Conservation (phyloP, 1,140 invertebrate species). For the Eriosoma lanigerum region DNA sequence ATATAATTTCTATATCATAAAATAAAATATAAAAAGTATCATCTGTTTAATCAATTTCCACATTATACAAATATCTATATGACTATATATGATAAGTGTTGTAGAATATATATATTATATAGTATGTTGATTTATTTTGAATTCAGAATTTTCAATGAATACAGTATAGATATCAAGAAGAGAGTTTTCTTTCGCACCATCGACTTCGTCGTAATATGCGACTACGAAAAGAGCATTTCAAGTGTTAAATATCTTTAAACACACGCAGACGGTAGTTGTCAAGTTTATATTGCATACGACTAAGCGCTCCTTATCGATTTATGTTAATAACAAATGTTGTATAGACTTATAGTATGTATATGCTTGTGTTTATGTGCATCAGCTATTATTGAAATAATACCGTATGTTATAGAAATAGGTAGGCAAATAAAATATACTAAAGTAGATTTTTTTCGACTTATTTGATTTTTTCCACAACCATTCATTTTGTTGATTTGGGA, state of each 20-base stretch:
- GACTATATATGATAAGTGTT: too few species aligned
- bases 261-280: constrained; percentile 31
- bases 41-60: constrained; percentile 11
- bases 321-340: constrained; percentile 20
- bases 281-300: constrained; percentile 39
- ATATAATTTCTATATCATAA: background rate
- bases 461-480: background rate
- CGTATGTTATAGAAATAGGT: background rate
- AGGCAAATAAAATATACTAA: background rate
- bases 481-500: background rate
- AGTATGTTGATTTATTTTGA: constrained; percentile 39
- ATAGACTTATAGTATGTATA: too few species aligned
- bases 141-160: constrained; percentile 29
- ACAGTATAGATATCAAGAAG: background rate
- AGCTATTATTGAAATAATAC: constrained; percentile 4
- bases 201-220: constrained; percentile 30
- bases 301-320: constrained; percentile 38
- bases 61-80: too few species aligned
- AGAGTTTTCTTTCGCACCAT: constrained; percentile 39
- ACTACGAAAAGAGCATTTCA: constrained; percentile 34
- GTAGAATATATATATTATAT: too few species aligned
- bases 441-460: background rate
- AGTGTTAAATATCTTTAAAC: constrained; percentile 47
- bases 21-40: constrained; percentile 4
- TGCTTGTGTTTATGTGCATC: constrained; percentile 2